phyloP scores from a whole-genome alignment of 2,888 invertebrate species.

The Apocheima hispidaria region DNA sequence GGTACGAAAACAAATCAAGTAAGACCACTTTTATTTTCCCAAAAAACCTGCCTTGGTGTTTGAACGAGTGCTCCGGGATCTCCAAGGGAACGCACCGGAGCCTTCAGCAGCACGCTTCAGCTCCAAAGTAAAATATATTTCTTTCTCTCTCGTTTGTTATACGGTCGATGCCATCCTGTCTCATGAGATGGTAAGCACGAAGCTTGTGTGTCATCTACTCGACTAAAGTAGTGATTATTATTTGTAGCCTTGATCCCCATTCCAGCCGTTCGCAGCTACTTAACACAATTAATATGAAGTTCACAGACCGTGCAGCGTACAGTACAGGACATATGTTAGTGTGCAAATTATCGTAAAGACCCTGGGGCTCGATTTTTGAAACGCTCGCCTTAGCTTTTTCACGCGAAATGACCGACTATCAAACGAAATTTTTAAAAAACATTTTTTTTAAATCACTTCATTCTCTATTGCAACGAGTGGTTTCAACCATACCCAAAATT shows the following conservation, averaged over 20 bases:
- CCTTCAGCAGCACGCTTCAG: too few relatives aligned
- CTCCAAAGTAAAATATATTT: too few relatives aligned
- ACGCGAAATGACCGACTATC: neutral
- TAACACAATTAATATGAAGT: constrained; percentile 9
- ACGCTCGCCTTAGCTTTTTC: neutral
- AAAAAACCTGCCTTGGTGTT: too few relatives aligned
- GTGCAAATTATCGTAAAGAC: constrained; percentile 6
- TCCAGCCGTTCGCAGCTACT: neutral
- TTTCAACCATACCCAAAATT: too few relatives aligned
- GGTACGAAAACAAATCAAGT: too few relatives aligned
- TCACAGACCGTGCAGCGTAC: constrained; percentile 24
- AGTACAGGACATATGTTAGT: neutral
- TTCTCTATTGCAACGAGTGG: too few relatives aligned
- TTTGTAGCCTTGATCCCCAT: constrained; percentile 16
- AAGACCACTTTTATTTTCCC: too few relatives aligned
- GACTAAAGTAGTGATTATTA: neutral
- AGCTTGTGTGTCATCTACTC: neutral
- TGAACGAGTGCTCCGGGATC: too few relatives aligned
- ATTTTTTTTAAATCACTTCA: too few relatives aligned
- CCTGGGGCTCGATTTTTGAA: too few relatives aligned
- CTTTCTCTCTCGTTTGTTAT: too few relatives aligned
- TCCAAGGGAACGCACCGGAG: too few relatives aligned
- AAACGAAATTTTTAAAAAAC: neutral
- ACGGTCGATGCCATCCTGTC: neutral
- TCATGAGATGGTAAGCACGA: neutral